These are phyloP conservation scores for Mola mola DNA, from an alignment of 2,113 vertebrate species.

Conservation along the genomic window DNA sequence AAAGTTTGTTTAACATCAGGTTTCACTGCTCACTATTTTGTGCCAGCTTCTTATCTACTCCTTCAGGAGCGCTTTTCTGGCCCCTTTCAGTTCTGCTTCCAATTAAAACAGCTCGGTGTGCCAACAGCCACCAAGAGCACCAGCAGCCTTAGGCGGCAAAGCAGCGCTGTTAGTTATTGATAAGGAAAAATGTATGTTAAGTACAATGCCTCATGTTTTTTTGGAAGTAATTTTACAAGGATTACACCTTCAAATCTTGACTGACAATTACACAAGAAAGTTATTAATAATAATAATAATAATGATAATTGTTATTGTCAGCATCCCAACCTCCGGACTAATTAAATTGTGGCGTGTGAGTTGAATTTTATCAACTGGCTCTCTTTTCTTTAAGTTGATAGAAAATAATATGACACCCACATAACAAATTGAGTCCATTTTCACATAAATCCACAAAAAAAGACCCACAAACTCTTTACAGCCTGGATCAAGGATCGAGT, in stretches of 20 bases:
- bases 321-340: constrained; percentile 2
- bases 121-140: constrained; percentile 44
- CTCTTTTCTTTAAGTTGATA: too few relatives aligned
- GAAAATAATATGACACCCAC: too few relatives aligned
- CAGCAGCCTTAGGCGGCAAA: constrained; percentile 57
- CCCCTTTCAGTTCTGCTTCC: constrained; percentile 52
- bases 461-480: too few relatives aligned
- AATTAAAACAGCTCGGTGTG: constrained; percentile 63
- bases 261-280: constrained; percentile 27
- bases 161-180: constrained; percentile 67
- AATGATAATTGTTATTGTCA: constrained; percentile 16
- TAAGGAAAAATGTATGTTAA: constrained; percentile 50
- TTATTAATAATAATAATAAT: constrained; percentile 13
- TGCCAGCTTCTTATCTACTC: constrained; percentile 60
- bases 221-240: constrained; percentile 24
- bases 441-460: too few relatives aligned
- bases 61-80: constrained; percentile 54
- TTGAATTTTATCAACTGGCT: too few relatives aligned
- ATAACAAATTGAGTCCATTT: too few relatives aligned
- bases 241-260: constrained; percentile 41
- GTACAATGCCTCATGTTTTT: constrained; percentile 38
- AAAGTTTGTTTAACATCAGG: constrained; percentile 50
- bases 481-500: too few relatives aligned
- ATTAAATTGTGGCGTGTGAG: constrained; percentile 8
- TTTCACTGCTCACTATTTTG: constrained; percentile 42